These are phyloP conservation scores for Tringa solitaria DNA, from an alignment of 2,113 vertebrate genomes.

Conservation along the genomic window DNA sequence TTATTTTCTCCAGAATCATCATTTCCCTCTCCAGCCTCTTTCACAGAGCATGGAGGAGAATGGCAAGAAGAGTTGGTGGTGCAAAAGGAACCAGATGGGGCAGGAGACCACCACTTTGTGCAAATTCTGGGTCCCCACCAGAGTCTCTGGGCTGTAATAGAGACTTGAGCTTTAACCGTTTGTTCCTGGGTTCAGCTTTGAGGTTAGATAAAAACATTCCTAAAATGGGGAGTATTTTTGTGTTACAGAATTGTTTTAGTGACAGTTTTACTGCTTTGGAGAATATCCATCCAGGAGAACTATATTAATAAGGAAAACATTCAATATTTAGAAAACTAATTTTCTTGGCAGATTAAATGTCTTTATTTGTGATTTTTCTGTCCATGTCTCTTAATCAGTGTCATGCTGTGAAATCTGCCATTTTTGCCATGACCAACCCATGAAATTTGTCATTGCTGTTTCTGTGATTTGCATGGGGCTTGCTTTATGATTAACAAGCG, in stretches of 20 bases:
- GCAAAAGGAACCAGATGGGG: background rate
- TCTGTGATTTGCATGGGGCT: constrained; percentile 57
- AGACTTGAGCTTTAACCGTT: background rate
- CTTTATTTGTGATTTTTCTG: constrained; percentile 61
- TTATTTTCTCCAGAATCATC: background rate
- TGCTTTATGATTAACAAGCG: background rate
- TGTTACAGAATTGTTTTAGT: background rate
- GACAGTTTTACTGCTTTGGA: constrained; percentile 5
- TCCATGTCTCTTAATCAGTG: constrained; percentile 55
- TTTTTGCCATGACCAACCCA: constrained; percentile 69
- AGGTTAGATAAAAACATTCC: background rate
- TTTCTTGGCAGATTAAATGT: constrained; percentile 54
- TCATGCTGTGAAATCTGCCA: constrained; percentile 71
- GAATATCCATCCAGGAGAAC: background rate
- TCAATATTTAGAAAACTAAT: background rate
- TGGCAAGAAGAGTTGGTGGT: background rate
- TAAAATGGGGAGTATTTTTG: background rate
- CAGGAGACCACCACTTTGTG: background rate
- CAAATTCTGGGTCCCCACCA: background rate
- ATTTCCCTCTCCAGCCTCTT: background rate
- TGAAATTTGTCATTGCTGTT: constrained; percentile 70
- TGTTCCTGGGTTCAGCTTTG: background rate
- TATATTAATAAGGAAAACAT: background rate
- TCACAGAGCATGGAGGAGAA: background rate
- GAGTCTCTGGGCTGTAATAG: background rate